Conservation (phyloP, 2,888 invertebrate species). For the Lutraria lutraria region DNA sequence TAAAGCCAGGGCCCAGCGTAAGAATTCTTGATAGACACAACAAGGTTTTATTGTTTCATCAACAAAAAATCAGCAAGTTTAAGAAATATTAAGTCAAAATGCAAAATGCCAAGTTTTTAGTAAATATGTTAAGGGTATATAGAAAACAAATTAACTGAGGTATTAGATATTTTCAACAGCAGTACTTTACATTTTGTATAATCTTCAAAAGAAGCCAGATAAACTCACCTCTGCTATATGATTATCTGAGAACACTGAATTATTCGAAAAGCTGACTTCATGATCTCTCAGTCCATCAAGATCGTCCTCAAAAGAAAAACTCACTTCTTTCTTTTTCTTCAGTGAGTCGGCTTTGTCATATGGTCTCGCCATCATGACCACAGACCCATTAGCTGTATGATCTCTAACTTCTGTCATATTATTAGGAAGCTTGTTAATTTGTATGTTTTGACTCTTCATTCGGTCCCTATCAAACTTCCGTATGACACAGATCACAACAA, state of each 20-base stretch:
- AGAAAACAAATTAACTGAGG: not conserved
- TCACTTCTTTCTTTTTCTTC: conserved; percentile 75
- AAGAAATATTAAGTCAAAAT: not conserved
- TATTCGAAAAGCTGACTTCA: conserved; percentile 67
- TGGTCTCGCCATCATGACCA: conserved; percentile 51
- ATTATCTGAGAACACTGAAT: conserved; percentile 65
- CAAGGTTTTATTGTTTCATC: not conserved
- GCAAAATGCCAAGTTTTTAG: not conserved
- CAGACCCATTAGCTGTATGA: conserved; percentile 57
- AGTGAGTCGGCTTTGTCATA: conserved; percentile 67
- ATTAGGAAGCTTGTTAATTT: conserved; percentile 71
- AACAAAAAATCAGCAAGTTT: not conserved
- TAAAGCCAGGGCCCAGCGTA: not conserved
- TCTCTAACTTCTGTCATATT: conserved; percentile 65
- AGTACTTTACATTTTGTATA: not conserved
- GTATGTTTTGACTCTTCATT: conserved; percentile 64
- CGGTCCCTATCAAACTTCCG: conserved; percentile 70
- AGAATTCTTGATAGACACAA: not conserved
- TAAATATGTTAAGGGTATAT: not conserved
- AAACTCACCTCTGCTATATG: conserved; percentile 51
- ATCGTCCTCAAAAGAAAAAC: conserved; percentile 74
- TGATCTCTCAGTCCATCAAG: conserved; percentile 64
- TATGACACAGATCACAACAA: conserved; percentile 73
- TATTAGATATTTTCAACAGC: not conserved
- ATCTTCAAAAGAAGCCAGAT: not conserved